Base-by-base conservation (phyloP, 2,797 vertebrate species). In the Falco concolor region DNA sequence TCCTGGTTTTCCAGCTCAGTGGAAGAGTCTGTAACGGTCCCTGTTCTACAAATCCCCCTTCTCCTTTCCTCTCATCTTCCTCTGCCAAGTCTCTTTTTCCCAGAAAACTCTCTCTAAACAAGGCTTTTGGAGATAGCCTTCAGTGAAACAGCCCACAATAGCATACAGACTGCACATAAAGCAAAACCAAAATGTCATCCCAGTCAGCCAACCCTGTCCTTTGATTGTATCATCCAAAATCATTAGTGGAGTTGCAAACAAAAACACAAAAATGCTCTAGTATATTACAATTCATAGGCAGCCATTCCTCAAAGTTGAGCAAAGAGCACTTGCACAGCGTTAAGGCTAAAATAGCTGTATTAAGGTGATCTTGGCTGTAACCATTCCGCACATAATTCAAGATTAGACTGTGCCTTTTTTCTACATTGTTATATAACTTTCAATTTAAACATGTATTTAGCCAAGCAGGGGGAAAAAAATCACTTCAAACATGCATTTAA, bases 371-470 rank as follows among this genome's bases (percentile, higher is more conserved):
- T 56, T 64, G 59, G 44, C 92, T 93, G 40, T 87, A 86, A 73
- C 56, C 56, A 59, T 88, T 87, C 50, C 87, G 75, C 70, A 80
- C 61, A 42, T 59, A 85, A 88, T 92, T 86, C 11, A 27, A 57
- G 83, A 90, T 80, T 76, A 84, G 60, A 54, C 52, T 95, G 53
- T 90, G 56, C 76, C 69, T 88, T 87, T 91, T 91, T 94, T 64
- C 67, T 93, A 67, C 65, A 81, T 22, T 18, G 72, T 93, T 92
- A 80, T 67, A 38, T 93, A 95, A 88, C 68, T 91, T 91, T n/a
- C 49, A 87, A 77, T 91, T 87, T 78, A 81, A 94, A 93, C 90
- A 87, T 77, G 52, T 75, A 65, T 96, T 93, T 91, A 94, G 36
- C 56, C 50, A 88, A 61, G 44, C 77, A 73, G 77, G 40, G 1